Conservation (phyloP, 35 echinoderm and acorn worm genomes). For the Ophiothrix spiculata region DNA sequence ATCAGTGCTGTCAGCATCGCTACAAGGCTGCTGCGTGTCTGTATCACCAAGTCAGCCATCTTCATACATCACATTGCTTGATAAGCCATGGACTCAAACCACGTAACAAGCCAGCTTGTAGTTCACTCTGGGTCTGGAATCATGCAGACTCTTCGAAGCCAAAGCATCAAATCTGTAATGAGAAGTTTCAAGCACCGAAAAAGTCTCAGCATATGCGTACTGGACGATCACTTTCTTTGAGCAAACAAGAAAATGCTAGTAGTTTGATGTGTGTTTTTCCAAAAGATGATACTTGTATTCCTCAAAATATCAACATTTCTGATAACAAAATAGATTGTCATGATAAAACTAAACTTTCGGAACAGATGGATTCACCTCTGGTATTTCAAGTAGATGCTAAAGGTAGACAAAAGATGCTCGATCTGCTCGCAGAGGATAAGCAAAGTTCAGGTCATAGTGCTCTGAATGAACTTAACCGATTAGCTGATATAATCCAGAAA, state of each 20-base stretch:
- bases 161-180: neutral
- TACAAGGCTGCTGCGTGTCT: neutral
- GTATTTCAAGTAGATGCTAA: neutral
- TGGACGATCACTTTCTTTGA: too few species aligned
- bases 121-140: too few species aligned
- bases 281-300: too few species aligned
- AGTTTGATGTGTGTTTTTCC: too few species aligned
- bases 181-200: neutral
- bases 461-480: neutral
- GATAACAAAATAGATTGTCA: too few species aligned
- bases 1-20: neutral
- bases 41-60: neutral
- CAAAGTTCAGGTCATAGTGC: constrained; percentile 2
- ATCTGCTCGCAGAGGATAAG: neutral
- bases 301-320: too few species aligned
- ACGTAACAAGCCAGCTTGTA: neutral
- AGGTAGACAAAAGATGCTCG: neutral
- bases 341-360: too few species aligned
- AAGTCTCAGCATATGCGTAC: neutral
- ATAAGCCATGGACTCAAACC: neutral
- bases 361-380: neutral
- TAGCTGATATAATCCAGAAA: neutral
- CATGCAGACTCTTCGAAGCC: neutral
- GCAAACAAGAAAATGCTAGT: too few species aligned
- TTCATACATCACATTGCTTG: neutral